Evolutionary conservation across 64 coral and sea anemone species (phyloP).

Genomic region (Stichodactyla mertensii): DNA sequence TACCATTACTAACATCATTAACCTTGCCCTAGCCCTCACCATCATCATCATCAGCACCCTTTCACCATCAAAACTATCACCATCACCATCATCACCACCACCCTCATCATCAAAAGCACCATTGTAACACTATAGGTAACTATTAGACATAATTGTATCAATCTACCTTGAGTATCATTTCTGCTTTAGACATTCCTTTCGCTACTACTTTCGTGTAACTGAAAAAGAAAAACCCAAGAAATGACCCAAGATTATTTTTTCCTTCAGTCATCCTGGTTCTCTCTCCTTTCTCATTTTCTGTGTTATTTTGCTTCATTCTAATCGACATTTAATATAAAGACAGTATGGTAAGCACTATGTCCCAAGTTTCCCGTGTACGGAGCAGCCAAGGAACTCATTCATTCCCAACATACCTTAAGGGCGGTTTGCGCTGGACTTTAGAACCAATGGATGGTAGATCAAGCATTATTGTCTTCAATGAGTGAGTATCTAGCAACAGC

Average conservation of each 20-base stretch:
- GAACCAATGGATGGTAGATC: constrained; percentile 86
- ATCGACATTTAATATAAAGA: too few relatives aligned
- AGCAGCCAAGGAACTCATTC: neutral
- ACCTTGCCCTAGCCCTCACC: neutral
- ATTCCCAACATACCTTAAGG: constrained; percentile 59
- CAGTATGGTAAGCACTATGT: too few relatives aligned
- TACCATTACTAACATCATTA: too few relatives aligned
- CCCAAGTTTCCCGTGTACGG: too few relatives aligned
- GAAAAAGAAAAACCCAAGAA: constrained; percentile 3
- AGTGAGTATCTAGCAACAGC: constrained; percentile 92
- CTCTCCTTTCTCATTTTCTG: too few relatives aligned
- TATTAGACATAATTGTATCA: neutral
- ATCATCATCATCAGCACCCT: neutral
- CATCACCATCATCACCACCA: neutral
- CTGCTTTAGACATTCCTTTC: constrained; percentile 97
- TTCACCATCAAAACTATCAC: neutral
- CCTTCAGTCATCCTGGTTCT: neutral
- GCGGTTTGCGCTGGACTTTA: constrained; percentile 89
- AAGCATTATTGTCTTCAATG: constrained; percentile 84
- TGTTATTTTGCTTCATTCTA: too few relatives aligned
- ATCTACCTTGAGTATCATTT: constrained; percentile 97
- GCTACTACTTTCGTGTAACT: constrained; percentile 96
- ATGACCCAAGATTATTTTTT: neutral
- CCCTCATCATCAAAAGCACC: neutral
- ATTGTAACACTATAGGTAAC: neutral